phyloP scores from a whole-genome alignment of 1,140 invertebrate species.

The Steinernema khuongi region DNA sequence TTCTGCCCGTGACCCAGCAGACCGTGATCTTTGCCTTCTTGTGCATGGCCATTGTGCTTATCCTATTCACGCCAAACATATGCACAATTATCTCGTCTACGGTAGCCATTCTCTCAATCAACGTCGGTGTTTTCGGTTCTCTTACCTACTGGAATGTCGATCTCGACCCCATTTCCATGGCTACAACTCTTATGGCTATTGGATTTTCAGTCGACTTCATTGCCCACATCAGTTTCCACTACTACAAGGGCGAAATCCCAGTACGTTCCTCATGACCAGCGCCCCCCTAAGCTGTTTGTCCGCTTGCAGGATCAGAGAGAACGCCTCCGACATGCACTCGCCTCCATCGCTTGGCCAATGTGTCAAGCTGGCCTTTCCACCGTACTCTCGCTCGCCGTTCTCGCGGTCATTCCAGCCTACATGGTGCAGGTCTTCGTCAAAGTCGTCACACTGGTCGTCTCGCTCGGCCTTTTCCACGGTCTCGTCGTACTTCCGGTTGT shows the following conservation, averaged over 20 bases:
- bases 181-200: slow-evolving; percentile 61
- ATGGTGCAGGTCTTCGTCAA: slow-evolving; percentile 65
- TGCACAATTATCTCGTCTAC: slow-evolving; percentile 59
- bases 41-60: slow-evolving; percentile 60
- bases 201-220: slow-evolving; percentile 63
- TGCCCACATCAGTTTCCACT: slow-evolving; percentile 61
- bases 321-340: slow-evolving; percentile 76
- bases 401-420: slow-evolving; percentile 83
- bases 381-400: slow-evolving; percentile 77
- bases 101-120: slow-evolving; percentile 59
- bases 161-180: slow-evolving; percentile 62
- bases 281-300: slow-evolving; percentile 17
- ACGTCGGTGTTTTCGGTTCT: slow-evolving; percentile 60
- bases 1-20: slow-evolving; percentile 60
- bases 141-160: slow-evolving; percentile 59
- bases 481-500: slow-evolving; percentile 36
- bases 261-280: slow-evolving; percentile 38
- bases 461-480: slow-evolving; percentile 43
- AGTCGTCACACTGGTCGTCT: slow-evolving; percentile 59
- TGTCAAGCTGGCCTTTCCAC: slow-evolving; percentile 89
- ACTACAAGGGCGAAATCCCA: slow-evolving; percentile 64
- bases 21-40: slow-evolving; percentile 60
- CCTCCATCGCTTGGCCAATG: slow-evolving; percentile 83
- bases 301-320: slow-evolving; percentile 67
- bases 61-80: slow-evolving; percentile 61